Base-by-base conservation (phyloP, 2,113 vertebrate species). In the Psittacus erithacus region DNA sequence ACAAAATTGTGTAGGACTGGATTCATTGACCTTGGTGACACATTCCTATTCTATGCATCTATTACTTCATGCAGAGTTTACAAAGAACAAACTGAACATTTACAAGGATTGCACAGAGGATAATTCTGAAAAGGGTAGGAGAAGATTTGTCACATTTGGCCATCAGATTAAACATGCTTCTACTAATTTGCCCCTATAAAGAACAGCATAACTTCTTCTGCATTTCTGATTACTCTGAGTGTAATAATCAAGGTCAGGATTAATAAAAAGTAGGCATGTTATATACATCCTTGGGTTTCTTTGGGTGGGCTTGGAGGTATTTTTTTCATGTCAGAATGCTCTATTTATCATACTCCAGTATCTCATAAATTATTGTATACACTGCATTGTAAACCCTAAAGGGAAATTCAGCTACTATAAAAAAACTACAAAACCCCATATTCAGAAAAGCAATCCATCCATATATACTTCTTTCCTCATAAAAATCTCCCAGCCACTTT, bases 281-380 rank as follows among this genome's bases (percentile, higher is more conserved):
- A 80, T 90, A 63, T 62, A 46, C 90, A 93, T 84, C 83, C 79
- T 76, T 77, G 85, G 60, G 43, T 92, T 92, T 90, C 70, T 89
- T 71, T 93, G 31, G 27, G 38, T 70, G n/a, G 5, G 10, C 25
- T 82, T 73, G 53, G 15, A 31, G 11, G 22, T 49, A 33, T 25
- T 25, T 88, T 68, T 85, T 80, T 82, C 87, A 87, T 79, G 68
- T 76, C 25, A 55, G 64, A 97, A 95, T 94, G 49, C 16, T 65
- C 46, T 82, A 90, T 94, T 98, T 97, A 96, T 94, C 84, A 94
- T 95, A 96, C 46, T 94, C 90, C 50, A 82, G 88, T 83, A 96
- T 97, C 95, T 97, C 88, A 88, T 96, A 97, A 97, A 97, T 96
- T 97, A 97, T 96, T 97, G 95, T 67, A 96, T 93, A 96, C 67